Evolutionary conservation across 1,140 invertebrate species (phyloP).

Genomic region (Anastatus disparis): DNA sequence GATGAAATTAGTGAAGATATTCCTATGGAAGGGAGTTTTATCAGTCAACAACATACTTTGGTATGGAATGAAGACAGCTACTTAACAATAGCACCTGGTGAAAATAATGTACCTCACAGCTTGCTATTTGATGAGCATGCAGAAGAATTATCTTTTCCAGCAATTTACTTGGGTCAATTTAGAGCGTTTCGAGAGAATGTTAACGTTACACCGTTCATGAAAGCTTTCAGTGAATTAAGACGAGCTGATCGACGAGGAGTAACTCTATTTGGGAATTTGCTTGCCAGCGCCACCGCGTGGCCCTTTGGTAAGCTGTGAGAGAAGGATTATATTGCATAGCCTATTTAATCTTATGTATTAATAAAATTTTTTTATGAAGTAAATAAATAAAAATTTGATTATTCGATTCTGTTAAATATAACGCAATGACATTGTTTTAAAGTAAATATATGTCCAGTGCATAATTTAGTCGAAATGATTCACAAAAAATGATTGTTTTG

Average conservation of each 20-base stretch:
- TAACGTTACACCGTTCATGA: slow-evolving; percentile 43
- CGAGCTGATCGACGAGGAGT: slow-evolving; percentile 43
- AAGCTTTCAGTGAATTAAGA: slow-evolving; percentile 46
- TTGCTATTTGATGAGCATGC: slow-evolving; percentile 49
- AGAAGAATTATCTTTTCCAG: slow-evolving; percentile 59
- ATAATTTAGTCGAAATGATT: no score
- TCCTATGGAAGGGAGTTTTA: slow-evolving; percentile 45
- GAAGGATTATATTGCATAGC: no score
- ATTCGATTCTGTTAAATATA: no score
- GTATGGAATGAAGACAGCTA: slow-evolving; percentile 52
- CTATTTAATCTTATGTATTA: no score
- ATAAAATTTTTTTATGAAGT: no score
- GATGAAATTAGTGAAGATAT: slow-evolving; percentile 49
- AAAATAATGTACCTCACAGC: slow-evolving; percentile 43
- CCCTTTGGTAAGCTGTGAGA: no score
- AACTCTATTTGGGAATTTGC: no score
- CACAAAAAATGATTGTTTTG: no score
- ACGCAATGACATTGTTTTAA: no score
- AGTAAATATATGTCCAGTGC: no score
- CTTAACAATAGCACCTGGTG: slow-evolving; percentile 48
- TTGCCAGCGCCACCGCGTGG: no score
- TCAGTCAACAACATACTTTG: slow-evolving; percentile 48
- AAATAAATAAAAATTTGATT: no score
- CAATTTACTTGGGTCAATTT: slow-evolving; percentile 55
- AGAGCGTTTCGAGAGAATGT: slow-evolving; percentile 48